These are phyloP conservation scores for Listrodromus nycthemerus DNA, from an alignment of 2,888 invertebrate genomes.

Conservation along the genomic window DNA sequence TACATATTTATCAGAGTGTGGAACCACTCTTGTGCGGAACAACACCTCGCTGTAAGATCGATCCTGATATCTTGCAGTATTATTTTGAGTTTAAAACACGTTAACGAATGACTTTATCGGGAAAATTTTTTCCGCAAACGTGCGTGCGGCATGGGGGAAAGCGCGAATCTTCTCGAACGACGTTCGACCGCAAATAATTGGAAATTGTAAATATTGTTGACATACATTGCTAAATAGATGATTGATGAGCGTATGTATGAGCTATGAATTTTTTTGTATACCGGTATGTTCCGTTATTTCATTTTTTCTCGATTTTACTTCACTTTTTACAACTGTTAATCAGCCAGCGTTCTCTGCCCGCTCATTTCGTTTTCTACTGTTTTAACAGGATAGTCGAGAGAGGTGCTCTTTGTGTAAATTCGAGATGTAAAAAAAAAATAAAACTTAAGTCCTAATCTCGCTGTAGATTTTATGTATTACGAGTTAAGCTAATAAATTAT, in stretches of 20 bases:
- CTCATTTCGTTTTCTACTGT: conserved; percentile 31
- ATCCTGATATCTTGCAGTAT: conserved; percentile 51
- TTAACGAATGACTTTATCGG: background rate
- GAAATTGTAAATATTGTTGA: conserved; percentile 73
- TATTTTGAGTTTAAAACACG: conserved; percentile 23
- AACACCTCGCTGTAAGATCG: conserved; percentile 30
- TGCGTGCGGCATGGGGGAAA: background rate
- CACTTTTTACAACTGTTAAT: conserved; percentile 42
- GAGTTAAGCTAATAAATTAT: conserved; percentile 61
- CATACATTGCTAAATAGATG: conserved; percentile 53
- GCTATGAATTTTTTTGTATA: conserved; percentile 33
- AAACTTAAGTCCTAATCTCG: conserved; percentile 32
- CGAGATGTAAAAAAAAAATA: conserved; percentile 55
- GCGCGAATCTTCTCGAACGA: conserved; percentile 32
- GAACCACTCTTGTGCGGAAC: conserved; percentile 3
- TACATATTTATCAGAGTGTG: background rate
- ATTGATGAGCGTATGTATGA: conserved; percentile 26
- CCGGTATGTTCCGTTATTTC: background rate
- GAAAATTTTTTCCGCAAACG: conserved; percentile 40
- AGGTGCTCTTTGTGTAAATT: conserved; percentile 49
- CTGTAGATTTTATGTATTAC: conserved; percentile 62
- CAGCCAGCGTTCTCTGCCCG: conserved; percentile 7
- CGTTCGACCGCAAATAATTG: conserved; percentile 35
- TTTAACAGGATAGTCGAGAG: conserved; percentile 27
- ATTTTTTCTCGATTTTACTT: conserved; percentile 23